Percentiles rank a stretch among this genome's conserved stretches.
These are phyloP conservation scores for Triplophysa tibetana DNA, from an alignment of 2,113 vertebrate species.

Conservation along the genomic window DNA sequence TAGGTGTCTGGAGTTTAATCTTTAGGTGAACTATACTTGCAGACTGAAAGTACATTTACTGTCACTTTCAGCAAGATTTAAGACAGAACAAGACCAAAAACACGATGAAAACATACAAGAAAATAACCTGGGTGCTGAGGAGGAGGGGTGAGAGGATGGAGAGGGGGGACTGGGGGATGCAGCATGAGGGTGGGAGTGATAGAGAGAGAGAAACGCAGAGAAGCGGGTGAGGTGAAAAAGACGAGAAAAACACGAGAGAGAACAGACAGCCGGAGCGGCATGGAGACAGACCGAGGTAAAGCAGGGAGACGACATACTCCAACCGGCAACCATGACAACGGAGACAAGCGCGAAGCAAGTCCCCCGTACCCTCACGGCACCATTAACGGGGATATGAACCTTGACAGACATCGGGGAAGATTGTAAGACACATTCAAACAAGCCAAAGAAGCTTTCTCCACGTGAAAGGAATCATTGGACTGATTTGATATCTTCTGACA, in stretches of 20 bases:
- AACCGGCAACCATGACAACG: constrained; percentile 59
- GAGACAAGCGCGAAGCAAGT: constrained; percentile 45
- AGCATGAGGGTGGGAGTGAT: constrained; percentile 31
- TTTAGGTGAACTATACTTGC: no score
- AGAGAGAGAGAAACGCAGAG: constrained; percentile 32
- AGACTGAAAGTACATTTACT: constrained; percentile 5
- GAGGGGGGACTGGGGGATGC: constrained; percentile 20
- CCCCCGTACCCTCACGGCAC: constrained; percentile 10
- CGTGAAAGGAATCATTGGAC: neutral
- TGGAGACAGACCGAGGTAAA: constrained; percentile 25
- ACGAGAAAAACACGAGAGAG: constrained; percentile 23
- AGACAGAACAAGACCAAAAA: neutral
- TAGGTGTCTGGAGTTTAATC: no score
- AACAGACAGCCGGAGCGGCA: constrained; percentile 28
- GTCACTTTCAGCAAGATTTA: constrained; percentile 32
- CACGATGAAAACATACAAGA: constrained; percentile 35
- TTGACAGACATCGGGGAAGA: neutral
- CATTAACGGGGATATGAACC: constrained; percentile 36
- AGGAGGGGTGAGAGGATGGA: constrained; percentile 19
- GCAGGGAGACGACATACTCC: constrained; percentile 26
- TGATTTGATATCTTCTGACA: neutral
- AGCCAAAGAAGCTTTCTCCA: neutral
- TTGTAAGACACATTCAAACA: neutral
- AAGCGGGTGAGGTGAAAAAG: constrained; percentile 2
- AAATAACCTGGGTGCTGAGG: constrained; percentile 37